Percentiles rank a stretch among this genome's conserved stretches.
Conservation (phyloP, 2,888 invertebrate genomes). For the Zygaena filipendulae region DNA sequence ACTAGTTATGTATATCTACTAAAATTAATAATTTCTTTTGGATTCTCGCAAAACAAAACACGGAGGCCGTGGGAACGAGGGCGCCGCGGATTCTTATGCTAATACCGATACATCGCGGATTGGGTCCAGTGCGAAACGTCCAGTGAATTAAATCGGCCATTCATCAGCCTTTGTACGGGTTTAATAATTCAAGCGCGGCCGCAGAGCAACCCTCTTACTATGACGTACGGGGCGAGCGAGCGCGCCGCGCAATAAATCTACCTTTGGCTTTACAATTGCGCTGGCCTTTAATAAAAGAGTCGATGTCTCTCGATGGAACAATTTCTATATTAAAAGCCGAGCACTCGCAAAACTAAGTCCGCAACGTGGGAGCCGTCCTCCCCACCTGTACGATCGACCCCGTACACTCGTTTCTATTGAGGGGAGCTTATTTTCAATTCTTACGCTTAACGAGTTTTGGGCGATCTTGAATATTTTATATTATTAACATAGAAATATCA, state of each 20-base stretch:
- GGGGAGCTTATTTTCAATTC: slow-evolving; percentile 17
- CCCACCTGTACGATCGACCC: slow-evolving; percentile 32
- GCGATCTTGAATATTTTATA: slow-evolving; percentile 19
- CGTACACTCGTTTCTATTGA: slow-evolving; percentile 23
- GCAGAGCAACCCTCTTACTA: slow-evolving; percentile 23
- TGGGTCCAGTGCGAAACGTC: slow-evolving; percentile 30
- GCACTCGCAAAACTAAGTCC: slow-evolving; percentile 28
- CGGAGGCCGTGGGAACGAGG: slow-evolving; percentile 43
- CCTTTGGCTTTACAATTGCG: too few relatives aligned
- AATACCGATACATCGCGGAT: slow-evolving; percentile 51
- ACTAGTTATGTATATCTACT: too few relatives aligned
- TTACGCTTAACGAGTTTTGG: slow-evolving; percentile 17
- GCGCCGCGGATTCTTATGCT: slow-evolving; percentile 45
- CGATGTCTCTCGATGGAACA: not conserved
- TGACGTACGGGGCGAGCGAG: too few relatives aligned
- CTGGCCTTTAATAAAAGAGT: slow-evolving; percentile 1
- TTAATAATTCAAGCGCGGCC: slow-evolving; percentile 46
- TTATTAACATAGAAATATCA: slow-evolving; percentile 9
- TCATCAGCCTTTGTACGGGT: slow-evolving; percentile 40
- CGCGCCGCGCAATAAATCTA: too few relatives aligned
- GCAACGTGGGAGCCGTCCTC: slow-evolving; percentile 24
- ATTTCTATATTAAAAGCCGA: slow-evolving; percentile 16
- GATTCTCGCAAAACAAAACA: slow-evolving; percentile 32
- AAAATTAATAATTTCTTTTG: too few relatives aligned
- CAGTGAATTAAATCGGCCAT: slow-evolving; percentile 29